Conservation (phyloP, 2,113 vertebrate genomes). For the Cavia porcellus region DNA sequence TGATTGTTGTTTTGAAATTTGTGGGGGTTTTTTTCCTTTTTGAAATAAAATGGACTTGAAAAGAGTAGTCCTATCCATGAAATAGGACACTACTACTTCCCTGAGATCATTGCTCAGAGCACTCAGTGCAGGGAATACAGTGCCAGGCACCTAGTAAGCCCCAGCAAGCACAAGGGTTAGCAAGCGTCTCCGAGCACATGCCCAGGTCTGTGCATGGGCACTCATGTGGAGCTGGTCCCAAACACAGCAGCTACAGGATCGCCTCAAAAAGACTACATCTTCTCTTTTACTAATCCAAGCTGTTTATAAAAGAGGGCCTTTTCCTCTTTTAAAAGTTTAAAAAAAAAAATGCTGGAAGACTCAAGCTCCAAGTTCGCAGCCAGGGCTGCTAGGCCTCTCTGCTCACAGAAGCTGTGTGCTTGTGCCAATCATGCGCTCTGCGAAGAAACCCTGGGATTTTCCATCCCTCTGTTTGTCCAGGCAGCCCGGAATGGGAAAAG, state of each 20-base stretch:
- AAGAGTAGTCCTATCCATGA: not conserved
- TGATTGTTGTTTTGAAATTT: no score
- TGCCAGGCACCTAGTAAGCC: not conserved
- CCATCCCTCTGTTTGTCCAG: constrained; percentile 63
- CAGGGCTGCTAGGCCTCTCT: not conserved
- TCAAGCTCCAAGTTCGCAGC: constrained; percentile 65
- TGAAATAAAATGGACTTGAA: no score
- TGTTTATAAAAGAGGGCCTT: constrained; percentile 34
- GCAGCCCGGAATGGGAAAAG: constrained; percentile 50
- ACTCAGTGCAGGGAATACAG: not conserved
- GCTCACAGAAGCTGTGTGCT: not conserved
- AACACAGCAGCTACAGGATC: not conserved
- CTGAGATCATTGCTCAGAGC: not conserved
- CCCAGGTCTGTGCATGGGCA: not conserved
- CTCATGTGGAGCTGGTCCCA: not conserved
- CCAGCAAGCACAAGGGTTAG: not conserved
- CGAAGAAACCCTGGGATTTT: constrained; percentile 67
- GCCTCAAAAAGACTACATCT: not conserved
- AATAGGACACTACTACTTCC: not conserved
- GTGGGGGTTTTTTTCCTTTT: no score
- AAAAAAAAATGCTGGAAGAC: not conserved
- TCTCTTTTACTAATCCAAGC: not conserved
- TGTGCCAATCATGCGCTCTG: not conserved
- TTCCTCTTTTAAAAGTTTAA: constrained; percentile 64
- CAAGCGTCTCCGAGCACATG: not conserved